Base-by-base conservation (phyloP, 2,888 invertebrate genomes). In the Helobdella robusta region DNA sequence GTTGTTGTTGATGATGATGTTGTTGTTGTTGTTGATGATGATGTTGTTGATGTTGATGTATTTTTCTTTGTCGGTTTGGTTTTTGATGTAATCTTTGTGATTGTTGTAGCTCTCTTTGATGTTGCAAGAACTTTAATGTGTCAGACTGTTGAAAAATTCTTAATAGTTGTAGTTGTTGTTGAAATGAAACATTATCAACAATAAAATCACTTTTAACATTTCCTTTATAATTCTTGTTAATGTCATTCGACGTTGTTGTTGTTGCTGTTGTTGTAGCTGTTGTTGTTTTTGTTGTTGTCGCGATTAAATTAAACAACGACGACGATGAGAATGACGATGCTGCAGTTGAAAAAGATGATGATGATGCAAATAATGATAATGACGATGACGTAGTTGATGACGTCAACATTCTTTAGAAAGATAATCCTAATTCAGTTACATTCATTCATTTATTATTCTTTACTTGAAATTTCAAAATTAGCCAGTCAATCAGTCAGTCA, bases 31-130 rank as follows among this genome's bases (percentile, higher is more conserved):
- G n/a, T 50, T 50, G 54, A 30, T 23, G 8, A 6, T 5, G 32
- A 4, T 6, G 5, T 5, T 23, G 54, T 54, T 23, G 44, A 15
- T 40, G 44, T 40, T 40, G n/a, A 25, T 50, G 50, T 50, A 23
- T n/a, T 50, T 50, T n/a, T 50, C 25, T 6, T 50, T 50, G 50
- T 50, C n/a, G 25, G n/a, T 50, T n/a, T 50, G n/a, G 50, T 50
- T 50, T n/a, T 8, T 8, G 50, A 8, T 5, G 50, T 20, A 50
- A 6, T 6, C 23, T 11, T 23, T 23, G 30, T 54, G 28, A 32
- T 25, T 25, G 54, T 54, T 54, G 54, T 54, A 30, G 54, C 5
- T 5, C 30, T 5, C 6, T n/a, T 4, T 50, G 5, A 23, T 50
- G 50, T 23, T 6, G n/a, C 20, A 8, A 50, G 50, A 50, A 8